A percentile compares a stretch with the other conserved stretches of the same genome.
Conservation (phyloP, 2,113 vertebrate species). For the Lepidiolamprologus cunningtoni region DNA sequence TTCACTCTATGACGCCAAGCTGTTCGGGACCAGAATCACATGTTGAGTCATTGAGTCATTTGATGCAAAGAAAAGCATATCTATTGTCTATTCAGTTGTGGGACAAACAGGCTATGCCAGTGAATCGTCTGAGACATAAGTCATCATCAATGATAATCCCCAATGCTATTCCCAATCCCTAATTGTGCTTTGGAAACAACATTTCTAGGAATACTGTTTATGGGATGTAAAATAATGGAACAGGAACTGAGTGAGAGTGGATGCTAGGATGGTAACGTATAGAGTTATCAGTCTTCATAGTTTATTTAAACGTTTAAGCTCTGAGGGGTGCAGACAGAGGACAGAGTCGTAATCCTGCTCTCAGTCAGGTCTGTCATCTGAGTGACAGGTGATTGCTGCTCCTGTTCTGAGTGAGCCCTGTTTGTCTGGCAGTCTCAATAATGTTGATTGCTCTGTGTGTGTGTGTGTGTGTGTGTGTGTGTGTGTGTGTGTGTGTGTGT, state of each 20-base stretch:
- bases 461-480: neutral
- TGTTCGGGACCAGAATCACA: neutral
- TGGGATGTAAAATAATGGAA: neutral
- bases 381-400: slow-evolving; percentile 18
- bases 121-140: neutral
- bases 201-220: neutral
- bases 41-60: neutral
- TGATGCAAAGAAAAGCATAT: neutral
- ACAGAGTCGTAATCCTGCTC: slow-evolving; percentile 52
- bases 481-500: neutral
- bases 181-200: neutral
- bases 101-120: neutral
- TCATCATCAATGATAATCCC: neutral
- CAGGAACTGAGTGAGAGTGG: neutral
- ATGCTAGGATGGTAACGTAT: neutral
- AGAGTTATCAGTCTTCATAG: neutral
- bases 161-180: neutral
- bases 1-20: neutral
- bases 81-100: neutral
- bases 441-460: slow-evolving; percentile 44
- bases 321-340: slow-evolving; percentile 15
- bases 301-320: slow-evolving; percentile 35
- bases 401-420: slow-evolving; percentile 5
- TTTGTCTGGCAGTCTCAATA: slow-evolving; percentile 45
- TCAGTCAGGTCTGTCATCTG: slow-evolving; percentile 37